Conservation (phyloP, 1,140 invertebrate genomes). For the Tachypleus tridentatus region DNA sequence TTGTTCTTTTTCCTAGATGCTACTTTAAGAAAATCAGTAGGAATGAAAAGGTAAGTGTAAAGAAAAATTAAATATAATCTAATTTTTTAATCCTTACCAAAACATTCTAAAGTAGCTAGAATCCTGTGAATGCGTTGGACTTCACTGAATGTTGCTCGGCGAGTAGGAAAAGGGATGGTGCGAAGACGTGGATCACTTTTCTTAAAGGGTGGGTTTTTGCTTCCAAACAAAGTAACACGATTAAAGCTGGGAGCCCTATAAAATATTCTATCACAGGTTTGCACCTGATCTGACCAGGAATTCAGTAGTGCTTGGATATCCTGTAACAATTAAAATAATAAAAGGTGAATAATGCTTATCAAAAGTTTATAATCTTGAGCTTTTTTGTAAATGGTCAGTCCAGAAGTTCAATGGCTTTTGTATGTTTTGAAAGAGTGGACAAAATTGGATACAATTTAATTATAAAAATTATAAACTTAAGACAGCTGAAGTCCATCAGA, state of each 20-base stretch:
- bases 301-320: conserved; percentile 62
- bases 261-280: conserved; percentile 57
- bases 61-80: too few species aligned
- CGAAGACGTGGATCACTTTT: conserved; percentile 52
- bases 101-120: conserved; percentile 55
- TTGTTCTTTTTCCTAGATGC: too few species aligned
- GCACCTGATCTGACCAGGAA: conserved; percentile 52
- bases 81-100: conserved; percentile 41
- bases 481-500: too few species aligned
- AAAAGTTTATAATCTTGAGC: too few species aligned
- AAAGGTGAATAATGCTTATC: too few species aligned
- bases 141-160: conserved; percentile 67
- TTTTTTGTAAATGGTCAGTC: too few species aligned
- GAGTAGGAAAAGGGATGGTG: conserved; percentile 66
- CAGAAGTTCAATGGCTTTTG: too few species aligned
- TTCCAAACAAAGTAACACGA: conserved; percentile 56
- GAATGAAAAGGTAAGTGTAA: too few species aligned
- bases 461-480: too few species aligned
- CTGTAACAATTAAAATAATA: conserved; percentile 38
- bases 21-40: too few species aligned
- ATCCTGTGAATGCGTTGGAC: conserved; percentile 58
- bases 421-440: too few species aligned
- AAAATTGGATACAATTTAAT: too few species aligned
- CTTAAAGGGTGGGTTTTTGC: conserved; percentile 52
- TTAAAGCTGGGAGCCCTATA: conserved; percentile 63